Evolutionary conservation across 2,113 vertebrate genomes (phyloP), one percentile per base, ranked within the genome.

Genomic region (Dicerorhinus sumatrensis): DNA sequence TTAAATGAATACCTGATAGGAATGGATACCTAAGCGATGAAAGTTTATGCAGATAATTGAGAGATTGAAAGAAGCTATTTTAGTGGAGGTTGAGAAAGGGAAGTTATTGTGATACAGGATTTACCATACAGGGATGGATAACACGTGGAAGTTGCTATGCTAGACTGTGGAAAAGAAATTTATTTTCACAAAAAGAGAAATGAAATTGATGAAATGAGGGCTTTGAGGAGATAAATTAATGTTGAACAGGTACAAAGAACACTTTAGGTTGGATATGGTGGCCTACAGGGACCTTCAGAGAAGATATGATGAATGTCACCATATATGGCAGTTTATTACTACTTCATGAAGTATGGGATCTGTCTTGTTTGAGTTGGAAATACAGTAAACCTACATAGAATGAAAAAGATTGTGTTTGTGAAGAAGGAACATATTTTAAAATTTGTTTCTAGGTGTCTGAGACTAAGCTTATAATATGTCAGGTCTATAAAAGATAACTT

Each of bases 361-460:
- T 76, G n/a, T 80, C 39, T 46, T 62, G 9, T 62, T 89, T 56
- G 79, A 79, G 25, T 82, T 73, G 54, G 1, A 51, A 96, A 54
- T 77, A 51, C 33, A 60, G 0, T 72, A 73, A 69, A 73, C 42
- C 33, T 91, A 80, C 18, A 42, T 56, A 58, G 36, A 88, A 72
- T 67, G 46, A 93, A 85, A 39, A 96, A 46, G 36, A 3, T 82
- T 87, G 33, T 62, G 92, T 93, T 69, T 93, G 25, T 92, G 83
- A 91, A 93, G 56, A 92, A 86, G 31, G 42, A 90, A 76, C 27
- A 60, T 62, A 83, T 70, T 97, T 98, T 82, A 46, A 63, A 85
- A 63, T 88, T 81, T 94, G 76, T 87, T 94, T 82, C 27, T 48
- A 54, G 54, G 88, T 81, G 20, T 96, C 63, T 94, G 84, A 80